phyloP scores from a whole-genome alignment of 2,113 vertebrate species.

The Vulpes lagopus region DNA sequence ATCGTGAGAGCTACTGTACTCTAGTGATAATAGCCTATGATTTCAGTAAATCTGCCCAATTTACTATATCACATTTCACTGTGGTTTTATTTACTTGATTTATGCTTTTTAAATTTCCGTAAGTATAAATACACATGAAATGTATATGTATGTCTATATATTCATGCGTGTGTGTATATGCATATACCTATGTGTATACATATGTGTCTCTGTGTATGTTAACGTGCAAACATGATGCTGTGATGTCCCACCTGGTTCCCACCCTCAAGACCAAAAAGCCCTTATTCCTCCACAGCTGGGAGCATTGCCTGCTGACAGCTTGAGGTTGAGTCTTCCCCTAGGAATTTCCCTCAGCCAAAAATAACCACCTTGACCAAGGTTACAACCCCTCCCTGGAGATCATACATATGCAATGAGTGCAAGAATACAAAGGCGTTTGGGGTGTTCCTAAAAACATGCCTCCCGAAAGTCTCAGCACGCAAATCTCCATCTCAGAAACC shows the following conservation, averaged over 20 bases:
- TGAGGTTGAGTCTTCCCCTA: neutral
- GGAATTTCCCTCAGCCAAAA: neutral
- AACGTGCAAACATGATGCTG: neutral
- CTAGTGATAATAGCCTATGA: neutral
- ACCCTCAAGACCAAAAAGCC: neutral
- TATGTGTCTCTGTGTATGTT: too few relatives aligned
- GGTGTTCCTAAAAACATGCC: neutral
- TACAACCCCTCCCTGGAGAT: neutral
- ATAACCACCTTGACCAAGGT: neutral
- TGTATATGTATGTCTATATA: neutral
- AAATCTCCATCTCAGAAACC: neutral
- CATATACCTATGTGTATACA: neutral
- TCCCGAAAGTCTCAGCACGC: neutral
- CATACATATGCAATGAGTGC: neutral
- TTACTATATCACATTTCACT: neutral
- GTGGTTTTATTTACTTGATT: conserved; percentile 11
- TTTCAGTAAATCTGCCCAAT: neutral
- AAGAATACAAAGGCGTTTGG: neutral
- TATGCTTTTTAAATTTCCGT: neutral
- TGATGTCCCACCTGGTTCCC: neutral
- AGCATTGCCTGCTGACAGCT: neutral
- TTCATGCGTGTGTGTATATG: neutral
- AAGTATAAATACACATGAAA: neutral
- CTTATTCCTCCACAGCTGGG: neutral
- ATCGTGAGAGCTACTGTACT: neutral